Conservation (phyloP, 2,797 vertebrate genomes). For the Onychomys torridus region DNA sequence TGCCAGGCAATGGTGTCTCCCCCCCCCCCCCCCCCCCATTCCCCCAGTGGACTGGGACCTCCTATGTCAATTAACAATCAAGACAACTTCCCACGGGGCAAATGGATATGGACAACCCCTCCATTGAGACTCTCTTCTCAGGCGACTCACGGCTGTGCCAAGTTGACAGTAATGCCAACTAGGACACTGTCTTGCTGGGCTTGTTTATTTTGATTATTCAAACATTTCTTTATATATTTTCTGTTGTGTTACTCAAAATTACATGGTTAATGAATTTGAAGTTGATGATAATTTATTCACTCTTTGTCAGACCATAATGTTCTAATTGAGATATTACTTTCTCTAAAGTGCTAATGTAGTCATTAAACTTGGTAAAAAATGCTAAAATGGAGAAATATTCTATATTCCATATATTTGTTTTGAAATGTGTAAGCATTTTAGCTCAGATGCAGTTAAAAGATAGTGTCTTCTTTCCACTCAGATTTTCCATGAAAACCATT, state of each 20-base stretch:
- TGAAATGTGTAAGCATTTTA: slow-evolving; percentile 39
- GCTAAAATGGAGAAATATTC: background rate
- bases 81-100: background rate
- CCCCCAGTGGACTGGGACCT: background rate
- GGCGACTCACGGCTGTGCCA: background rate
- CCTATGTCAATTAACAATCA: background rate
- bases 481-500: slow-evolving; percentile 5
- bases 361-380: slow-evolving; percentile 20
- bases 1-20: no score
- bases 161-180: background rate
- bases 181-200: background rate
- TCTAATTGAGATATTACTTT: slow-evolving; percentile 42
- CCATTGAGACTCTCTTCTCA: background rate
- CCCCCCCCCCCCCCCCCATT: no score
- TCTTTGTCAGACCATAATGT: background rate
- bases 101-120: background rate
- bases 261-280: slow-evolving; percentile 23
- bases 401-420: background rate
- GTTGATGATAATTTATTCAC: background rate
- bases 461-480: background rate
- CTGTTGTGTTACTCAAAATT: background rate
- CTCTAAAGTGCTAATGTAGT: background rate
- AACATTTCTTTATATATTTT: background rate
- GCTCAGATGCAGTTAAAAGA: background rate
- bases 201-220: background rate